Evolutionary conservation across 2,797 vertebrate genomes (phyloP).

Genomic region (Sciurus carolinensis): DNA sequence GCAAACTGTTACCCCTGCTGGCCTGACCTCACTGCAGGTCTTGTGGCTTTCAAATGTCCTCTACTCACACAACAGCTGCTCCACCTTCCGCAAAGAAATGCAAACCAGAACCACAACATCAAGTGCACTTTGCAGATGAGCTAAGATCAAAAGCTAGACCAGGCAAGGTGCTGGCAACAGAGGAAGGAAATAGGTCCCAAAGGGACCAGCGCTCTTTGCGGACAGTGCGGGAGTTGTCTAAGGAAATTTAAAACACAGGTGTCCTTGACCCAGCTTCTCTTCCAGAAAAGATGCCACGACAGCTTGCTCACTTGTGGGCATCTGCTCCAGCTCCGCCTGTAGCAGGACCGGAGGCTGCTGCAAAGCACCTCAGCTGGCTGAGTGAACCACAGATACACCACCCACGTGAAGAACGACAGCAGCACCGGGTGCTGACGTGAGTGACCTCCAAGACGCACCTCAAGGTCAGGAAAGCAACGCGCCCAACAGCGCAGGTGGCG

Average conservation of each 20-base stretch:
- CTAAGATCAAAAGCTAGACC: neutral
- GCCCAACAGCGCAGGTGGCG: fast-evolving
- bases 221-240: fast-evolving
- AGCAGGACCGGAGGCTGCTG: neutral
- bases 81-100: neutral
- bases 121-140: neutral
- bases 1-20: neutral
- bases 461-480: neutral
- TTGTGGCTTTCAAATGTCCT: neutral
- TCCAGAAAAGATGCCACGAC: fast-evolving
- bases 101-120: neutral
- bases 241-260: neutral
- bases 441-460: neutral
- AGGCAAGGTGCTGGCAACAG: fast-evolving
- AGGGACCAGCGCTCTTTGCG: neutral
- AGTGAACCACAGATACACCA: neutral
- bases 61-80: neutral
- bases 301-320: fast-evolving
- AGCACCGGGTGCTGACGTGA: fast-evolving
- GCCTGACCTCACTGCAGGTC: neutral
- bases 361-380: neutral
- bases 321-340: neutral
- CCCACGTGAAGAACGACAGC: neutral
- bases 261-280: neutral
- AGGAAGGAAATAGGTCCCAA: fast-evolving